Conservation (phyloP, 2,113 vertebrate genomes). For the Cisticola juncidis region DNA sequence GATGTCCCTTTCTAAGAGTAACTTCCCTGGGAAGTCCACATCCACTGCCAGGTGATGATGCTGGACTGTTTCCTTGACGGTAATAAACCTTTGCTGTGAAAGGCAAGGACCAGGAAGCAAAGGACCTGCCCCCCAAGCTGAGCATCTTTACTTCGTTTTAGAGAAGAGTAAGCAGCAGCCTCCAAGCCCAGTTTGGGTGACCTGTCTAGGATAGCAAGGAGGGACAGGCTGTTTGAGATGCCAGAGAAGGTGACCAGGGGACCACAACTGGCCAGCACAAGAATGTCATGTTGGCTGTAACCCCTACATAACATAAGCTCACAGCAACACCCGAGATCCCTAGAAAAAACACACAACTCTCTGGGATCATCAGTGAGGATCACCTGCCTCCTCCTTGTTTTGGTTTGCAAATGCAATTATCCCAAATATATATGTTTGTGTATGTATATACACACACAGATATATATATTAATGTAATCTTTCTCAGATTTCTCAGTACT, state of each 20-base stretch:
- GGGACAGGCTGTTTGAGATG: not conserved
- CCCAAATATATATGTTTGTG: not conserved
- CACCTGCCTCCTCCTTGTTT: not conserved
- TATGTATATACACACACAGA: not conserved
- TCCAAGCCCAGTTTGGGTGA: not conserved
- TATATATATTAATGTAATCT: fast-evolving
- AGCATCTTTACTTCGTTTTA: not conserved
- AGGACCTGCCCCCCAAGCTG: not conserved
- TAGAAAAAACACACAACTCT: not conserved
- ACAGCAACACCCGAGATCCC: not conserved
- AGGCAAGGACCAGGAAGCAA: not conserved
- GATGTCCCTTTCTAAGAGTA: not conserved
- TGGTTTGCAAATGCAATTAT: not conserved
- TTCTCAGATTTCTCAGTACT: not conserved
- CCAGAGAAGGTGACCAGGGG: not conserved
- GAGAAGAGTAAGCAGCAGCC: not conserved
- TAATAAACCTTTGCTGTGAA: not conserved
- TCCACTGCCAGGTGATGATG: not conserved
- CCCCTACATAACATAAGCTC: not conserved
- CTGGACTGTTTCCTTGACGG: not conserved
- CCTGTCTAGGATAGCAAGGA: not conserved
- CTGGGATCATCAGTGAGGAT: not conserved
- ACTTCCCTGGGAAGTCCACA: not conserved
- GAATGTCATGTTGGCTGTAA: not conserved
- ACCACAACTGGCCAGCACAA: fast-evolving